Conservation (phyloP, 1,140 invertebrate genomes). For the Heliconius congener region DNA sequence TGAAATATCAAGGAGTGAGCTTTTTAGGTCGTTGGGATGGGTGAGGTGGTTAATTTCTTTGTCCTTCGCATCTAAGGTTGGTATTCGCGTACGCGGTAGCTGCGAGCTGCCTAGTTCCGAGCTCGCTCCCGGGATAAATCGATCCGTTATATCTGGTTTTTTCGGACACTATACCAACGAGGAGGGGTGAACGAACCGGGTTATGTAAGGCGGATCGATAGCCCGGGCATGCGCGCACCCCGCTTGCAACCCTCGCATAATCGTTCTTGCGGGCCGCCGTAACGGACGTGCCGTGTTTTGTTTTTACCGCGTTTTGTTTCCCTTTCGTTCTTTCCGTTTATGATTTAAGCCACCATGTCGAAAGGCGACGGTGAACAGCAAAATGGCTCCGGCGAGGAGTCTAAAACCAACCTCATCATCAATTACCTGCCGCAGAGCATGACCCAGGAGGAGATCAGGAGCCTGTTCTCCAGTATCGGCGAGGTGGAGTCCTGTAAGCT, state of each 20-base stretch:
- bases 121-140: slow-evolving; percentile 65
- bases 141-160: slow-evolving; percentile 78
- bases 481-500: slow-evolving; percentile 99
- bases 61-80: slow-evolving; percentile 40
- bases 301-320: slow-evolving; percentile 80
- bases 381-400: slow-evolving; percentile 91
- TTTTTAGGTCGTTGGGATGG: slow-evolving; percentile 55
- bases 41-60: slow-evolving; percentile 40
- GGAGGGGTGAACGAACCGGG: slow-evolving; percentile 78
- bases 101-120: slow-evolving; percentile 43
- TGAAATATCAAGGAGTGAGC: slow-evolving; percentile 51
- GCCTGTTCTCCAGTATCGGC: slow-evolving; percentile 98
- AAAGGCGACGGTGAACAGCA: slow-evolving; percentile 89
- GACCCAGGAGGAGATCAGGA: slow-evolving; percentile 99
- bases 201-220: slow-evolving; percentile 78
- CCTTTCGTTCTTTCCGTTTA: slow-evolving; percentile 81
- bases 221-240: slow-evolving; percentile 59
- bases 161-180: slow-evolving; percentile 78
- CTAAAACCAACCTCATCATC: slow-evolving; percentile 99
- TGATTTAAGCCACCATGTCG: slow-evolving; percentile 88
- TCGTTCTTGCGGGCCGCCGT: slow-evolving; percentile 67
- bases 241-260: slow-evolving; percentile 54
- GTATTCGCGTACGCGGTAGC: slow-evolving; percentile 44
- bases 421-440: slow-evolving; percentile 99
- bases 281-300: slow-evolving; percentile 69